A percentile compares a stretch with the other conserved stretches of the same genome.
Evolutionary conservation across 2,797 vertebrate genomes (phyloP).

Genomic region (Melanotaenia maccullochi): DNA sequence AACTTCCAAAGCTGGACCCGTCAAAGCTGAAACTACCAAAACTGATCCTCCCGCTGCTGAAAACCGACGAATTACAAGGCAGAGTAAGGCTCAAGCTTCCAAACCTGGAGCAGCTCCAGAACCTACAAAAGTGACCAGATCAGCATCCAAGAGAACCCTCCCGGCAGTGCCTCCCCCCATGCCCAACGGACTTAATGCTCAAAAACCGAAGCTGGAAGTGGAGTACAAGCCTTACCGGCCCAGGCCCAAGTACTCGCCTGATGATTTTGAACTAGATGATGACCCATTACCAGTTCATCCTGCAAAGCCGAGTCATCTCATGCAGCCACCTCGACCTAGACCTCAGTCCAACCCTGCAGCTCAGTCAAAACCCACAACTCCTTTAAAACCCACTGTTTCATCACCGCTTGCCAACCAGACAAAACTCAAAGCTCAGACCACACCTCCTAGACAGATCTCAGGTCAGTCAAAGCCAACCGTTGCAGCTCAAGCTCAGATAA

Average conservation of each 20-base stretch:
- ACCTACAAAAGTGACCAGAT: constrained; percentile 68
- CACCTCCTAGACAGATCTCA: constrained; percentile 49
- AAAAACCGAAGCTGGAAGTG: constrained; percentile 74
- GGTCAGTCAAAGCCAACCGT: constrained; percentile 56
- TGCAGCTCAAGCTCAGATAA: constrained; percentile 41
- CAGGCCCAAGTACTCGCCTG: constrained; percentile 82
- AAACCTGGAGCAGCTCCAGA: constrained; percentile 51
- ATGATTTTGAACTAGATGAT: constrained; percentile 86
- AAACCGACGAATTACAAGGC: constrained; percentile 64
- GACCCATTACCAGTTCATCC: constrained; percentile 69
- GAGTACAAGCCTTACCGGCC: constrained; percentile 86
- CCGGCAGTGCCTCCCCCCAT: constrained; percentile 82
- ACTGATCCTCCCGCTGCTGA: constrained; percentile 26
- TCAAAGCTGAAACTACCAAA: constrained; percentile 48
- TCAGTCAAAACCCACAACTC: constrained; percentile 32
- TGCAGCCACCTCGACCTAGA: constrained; percentile 23
- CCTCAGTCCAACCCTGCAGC: constrained; percentile 31
- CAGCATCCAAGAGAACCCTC: constrained; percentile 71
- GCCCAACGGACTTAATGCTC: constrained; percentile 81
- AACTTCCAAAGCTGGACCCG: constrained; percentile 31
- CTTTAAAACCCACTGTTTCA: constrained; percentile 33
- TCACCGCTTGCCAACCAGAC: constrained; percentile 50
- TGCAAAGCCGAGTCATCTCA: constrained; percentile 26
- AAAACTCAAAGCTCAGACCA: constrained; percentile 46
- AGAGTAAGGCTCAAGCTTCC: constrained; percentile 57